These are phyloP conservation scores for Prosopocoilus inquinatus DNA, from an alignment of 2,888 invertebrate genomes.

Conservation along the genomic window DNA sequence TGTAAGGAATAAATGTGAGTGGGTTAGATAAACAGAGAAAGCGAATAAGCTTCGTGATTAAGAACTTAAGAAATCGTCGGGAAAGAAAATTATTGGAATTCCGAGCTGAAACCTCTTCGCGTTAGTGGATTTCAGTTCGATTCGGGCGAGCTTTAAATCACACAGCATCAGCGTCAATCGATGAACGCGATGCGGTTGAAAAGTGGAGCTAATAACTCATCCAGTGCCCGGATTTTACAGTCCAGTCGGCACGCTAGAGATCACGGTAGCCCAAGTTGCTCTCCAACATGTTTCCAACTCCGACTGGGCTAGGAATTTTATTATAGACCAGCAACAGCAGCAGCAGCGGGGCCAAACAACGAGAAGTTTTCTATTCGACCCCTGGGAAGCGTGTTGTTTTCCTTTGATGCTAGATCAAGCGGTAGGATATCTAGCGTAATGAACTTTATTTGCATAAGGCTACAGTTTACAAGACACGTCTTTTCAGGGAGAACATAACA, in stretches of 20 bases:
- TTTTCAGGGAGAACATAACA: slow-evolving; percentile 5
- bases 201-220: slow-evolving; percentile 24
- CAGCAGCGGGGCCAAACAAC: too few species aligned
- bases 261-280: slow-evolving; percentile 5
- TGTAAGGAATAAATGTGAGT: too few species aligned
- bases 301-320: too few species aligned
- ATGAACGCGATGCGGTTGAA: slow-evolving; percentile 22
- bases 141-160: slow-evolving; percentile 20
- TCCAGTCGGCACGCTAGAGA: slow-evolving; percentile 18
- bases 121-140: slow-evolving; percentile 7
- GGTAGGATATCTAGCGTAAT: slow-evolving; percentile 14
- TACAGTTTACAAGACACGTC: slow-evolving; percentile 8
- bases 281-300: not conserved
- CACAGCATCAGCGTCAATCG: slow-evolving; percentile 21
- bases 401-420: slow-evolving; percentile 12
- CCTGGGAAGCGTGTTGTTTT: slow-evolving; percentile 8
- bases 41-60: too few species aligned
- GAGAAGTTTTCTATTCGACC: too few species aligned
- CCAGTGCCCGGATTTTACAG: slow-evolving; percentile 21
- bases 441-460: slow-evolving; percentile 20
- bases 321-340: too few species aligned
- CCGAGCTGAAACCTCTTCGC: too few species aligned
- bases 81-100: too few species aligned
- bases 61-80: too few species aligned
- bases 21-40: too few species aligned